These are phyloP conservation scores for Poecile montanus DNA, from an alignment of 2,797 vertebrate species.

Conservation along the genomic window DNA sequence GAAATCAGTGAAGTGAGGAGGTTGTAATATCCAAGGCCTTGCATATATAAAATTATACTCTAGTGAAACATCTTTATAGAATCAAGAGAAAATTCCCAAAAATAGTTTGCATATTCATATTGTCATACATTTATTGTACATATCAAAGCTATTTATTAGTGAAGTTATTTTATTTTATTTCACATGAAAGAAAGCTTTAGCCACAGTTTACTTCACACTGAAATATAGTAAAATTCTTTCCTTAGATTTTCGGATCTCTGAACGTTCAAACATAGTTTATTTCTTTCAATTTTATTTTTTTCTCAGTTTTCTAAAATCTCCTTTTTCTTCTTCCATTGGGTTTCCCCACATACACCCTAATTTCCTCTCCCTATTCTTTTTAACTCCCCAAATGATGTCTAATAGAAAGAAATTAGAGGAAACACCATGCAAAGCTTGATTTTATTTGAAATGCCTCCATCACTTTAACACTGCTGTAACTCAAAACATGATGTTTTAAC, in stretches of 20 bases:
- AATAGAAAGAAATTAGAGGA: not conserved
- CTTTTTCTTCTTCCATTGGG: not conserved
- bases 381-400: not conserved
- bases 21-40: not conserved
- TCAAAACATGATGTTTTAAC: not conserved
- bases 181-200: not conserved
- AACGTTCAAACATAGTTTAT: not conserved
- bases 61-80: not conserved
- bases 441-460: not conserved
- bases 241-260: not conserved
- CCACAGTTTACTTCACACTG: not conserved
- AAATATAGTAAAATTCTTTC: not conserved
- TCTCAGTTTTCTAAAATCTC: not conserved
- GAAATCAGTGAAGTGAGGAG: not conserved
- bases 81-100: not conserved
- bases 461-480: not conserved
- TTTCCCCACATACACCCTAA: fast-evolving
- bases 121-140: not conserved
- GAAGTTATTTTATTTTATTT: not conserved
- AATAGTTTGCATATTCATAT: not conserved
- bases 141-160: not conserved
- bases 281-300: not conserved
- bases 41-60: not conserved
- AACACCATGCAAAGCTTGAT: not conserved
- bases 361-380: not conserved